These are phyloP conservation scores for Chelonus insularis DNA, from an alignment of 1,140 invertebrate genomes.

Conservation along the genomic window DNA sequence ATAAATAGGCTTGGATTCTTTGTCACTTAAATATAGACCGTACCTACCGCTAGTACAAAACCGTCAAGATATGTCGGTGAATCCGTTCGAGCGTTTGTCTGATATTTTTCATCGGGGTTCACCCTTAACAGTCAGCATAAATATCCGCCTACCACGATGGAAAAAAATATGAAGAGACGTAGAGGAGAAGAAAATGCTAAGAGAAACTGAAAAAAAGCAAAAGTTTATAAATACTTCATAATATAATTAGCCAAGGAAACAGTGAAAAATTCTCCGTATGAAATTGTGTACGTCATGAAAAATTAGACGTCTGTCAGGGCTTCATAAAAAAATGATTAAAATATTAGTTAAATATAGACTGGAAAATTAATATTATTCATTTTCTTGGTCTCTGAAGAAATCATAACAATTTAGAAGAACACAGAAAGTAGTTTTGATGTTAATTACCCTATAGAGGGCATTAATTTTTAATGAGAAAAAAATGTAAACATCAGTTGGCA, in stretches of 20 bases:
- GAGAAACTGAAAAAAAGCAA: constrained; percentile 4
- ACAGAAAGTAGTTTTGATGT: no score
- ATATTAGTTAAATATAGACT: not conserved
- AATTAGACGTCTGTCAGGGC: constrained; percentile 39
- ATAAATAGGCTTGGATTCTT: constrained; percentile 20
- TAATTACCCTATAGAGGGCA: no score
- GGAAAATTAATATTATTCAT: not conserved
- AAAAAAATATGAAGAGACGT: not conserved
- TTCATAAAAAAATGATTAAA: not conserved
- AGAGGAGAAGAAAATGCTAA: not conserved
- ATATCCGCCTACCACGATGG: constrained; percentile 30
- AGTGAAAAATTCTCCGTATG: constrained; percentile 28
- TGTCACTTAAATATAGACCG: constrained; percentile 22
- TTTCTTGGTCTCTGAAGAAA: not conserved
- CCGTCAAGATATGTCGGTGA: not conserved
- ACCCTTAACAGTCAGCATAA: constrained; percentile 33
- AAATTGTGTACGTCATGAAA: constrained; percentile 33
- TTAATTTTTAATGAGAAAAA: no score
- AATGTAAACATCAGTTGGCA: no score
- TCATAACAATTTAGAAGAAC: no score
- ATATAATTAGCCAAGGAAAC: constrained; percentile 36
- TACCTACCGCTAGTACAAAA: not conserved
- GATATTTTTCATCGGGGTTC: constrained; percentile 34
- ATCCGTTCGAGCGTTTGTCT: constrained; percentile 2
- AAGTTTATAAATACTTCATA: constrained; percentile 10